Conservation (phyloP, 1,140 invertebrate genomes). For the Drosophila tsacasi region DNA sequence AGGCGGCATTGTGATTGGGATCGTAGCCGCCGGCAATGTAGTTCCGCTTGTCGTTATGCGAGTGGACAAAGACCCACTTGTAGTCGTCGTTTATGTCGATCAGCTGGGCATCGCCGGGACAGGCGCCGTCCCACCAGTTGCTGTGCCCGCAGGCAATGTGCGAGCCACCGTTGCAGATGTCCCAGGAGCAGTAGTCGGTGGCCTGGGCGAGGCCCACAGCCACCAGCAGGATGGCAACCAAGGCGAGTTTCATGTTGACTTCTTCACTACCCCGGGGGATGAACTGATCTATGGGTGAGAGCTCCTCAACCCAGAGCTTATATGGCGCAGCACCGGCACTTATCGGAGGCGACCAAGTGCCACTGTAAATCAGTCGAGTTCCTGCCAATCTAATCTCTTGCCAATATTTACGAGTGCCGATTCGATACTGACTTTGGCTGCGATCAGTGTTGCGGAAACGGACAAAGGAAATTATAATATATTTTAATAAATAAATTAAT, state of each 20-base stretch:
- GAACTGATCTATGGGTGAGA: background rate
- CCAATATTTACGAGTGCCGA: conserved; percentile 26
- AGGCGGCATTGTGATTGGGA: conserved; percentile 52
- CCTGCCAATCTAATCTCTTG: conserved; percentile 23
- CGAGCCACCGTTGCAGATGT: conserved; percentile 43
- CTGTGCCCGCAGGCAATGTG: conserved; percentile 63
- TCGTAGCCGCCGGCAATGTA: conserved; percentile 59
- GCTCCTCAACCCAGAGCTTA: background rate
- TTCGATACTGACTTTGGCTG: background rate
- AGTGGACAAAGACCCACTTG: conserved; percentile 46
- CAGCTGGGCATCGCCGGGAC: conserved; percentile 54
- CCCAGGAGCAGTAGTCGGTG: conserved; percentile 61
- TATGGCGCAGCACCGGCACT: background rate
- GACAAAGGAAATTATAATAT: background rate
- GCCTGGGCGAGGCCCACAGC: conserved; percentile 9
- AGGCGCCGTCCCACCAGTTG: conserved; percentile 45
- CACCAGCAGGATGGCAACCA: conserved; percentile 29
- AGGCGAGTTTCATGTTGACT: conserved; percentile 37
- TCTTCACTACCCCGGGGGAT: background rate
- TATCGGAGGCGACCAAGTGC: conserved; percentile 13
- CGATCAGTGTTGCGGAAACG: background rate
- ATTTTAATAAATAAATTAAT: no score
- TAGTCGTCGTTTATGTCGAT: conserved; percentile 48
- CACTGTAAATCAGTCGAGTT: conserved; percentile 15
- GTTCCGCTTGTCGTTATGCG: conserved; percentile 63